These are phyloP conservation scores for Caenorhabditis sp. DNA, from an alignment of 2,888 invertebrate species.

Conservation along the genomic window DNA sequence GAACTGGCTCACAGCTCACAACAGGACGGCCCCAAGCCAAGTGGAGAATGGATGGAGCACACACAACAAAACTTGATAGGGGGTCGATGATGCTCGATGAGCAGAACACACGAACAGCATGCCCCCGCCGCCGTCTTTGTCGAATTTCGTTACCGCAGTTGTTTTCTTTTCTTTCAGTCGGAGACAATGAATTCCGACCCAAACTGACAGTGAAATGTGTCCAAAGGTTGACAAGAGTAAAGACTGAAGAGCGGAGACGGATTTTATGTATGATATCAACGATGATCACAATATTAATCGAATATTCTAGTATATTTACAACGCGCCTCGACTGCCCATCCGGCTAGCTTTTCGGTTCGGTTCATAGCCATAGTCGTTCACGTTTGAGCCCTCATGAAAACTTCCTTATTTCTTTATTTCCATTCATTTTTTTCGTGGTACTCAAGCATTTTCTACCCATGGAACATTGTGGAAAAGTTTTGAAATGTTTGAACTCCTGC, in stretches of 20 bases:
- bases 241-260: neutral
- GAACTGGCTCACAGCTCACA: neutral
- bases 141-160: neutral
- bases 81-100: slow-evolving; percentile 40
- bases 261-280: slow-evolving; percentile 44
- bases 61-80: slow-evolving; percentile 40
- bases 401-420: too few species aligned
- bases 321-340: neutral
- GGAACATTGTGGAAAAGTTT: too few species aligned
- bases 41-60: slow-evolving; percentile 1
- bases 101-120: slow-evolving; percentile 12
- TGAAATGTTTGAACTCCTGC: too few species aligned
- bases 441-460: too few species aligned
- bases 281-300: slow-evolving; percentile 53
- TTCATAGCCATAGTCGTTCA: neutral
- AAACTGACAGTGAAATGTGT: slow-evolving; percentile 1
- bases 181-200: neutral
- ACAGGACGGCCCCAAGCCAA: neutral
- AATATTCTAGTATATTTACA: slow-evolving; percentile 54
- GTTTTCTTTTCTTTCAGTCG: neutral
- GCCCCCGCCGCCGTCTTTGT: neutral
- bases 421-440: too few species aligned
- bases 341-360: neutral
- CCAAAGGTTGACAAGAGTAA: slow-evolving; percentile 7
- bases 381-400: too few species aligned